These are phyloP conservation scores for Neosalanx taihuensis DNA, from an alignment of 2,797 vertebrate genomes.

Conservation along the genomic window DNA sequence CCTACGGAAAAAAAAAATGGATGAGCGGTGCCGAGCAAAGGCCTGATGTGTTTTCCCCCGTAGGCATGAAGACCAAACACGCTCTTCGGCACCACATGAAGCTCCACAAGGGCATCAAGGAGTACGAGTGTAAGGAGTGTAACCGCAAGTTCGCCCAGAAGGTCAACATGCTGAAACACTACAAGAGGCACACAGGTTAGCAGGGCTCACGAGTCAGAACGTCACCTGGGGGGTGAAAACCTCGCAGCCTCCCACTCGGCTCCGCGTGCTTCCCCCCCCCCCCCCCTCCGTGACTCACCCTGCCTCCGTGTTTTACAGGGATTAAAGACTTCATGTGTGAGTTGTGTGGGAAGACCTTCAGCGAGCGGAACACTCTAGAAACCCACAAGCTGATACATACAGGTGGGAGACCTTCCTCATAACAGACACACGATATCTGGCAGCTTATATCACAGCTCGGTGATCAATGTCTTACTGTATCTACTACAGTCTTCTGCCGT, in stretches of 20 bases:
- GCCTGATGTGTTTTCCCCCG: background rate
- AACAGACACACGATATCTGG: background rate
- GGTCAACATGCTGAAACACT: conserved; percentile 99
- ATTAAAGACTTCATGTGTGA: conserved; percentile 99
- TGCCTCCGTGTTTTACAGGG: conserved; percentile 66
- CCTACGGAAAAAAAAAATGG: background rate
- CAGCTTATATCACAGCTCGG: background rate
- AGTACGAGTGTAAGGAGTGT: conserved; percentile 95
- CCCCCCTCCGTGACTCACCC: background rate
- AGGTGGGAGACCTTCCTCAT: conserved; percentile 60
- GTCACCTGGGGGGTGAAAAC: background rate
- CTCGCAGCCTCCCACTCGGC: background rate
- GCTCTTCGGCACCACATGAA: conserved; percentile 99
- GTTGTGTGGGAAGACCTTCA: conserved; percentile 97
- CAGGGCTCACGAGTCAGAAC: background rate
- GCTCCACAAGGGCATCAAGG: conserved; percentile 98
- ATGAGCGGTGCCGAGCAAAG: background rate
- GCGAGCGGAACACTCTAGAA: conserved; percentile 95
- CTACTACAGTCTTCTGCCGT: conserved; percentile 6
- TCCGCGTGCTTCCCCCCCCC: background rate
- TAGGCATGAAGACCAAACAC: conserved; percentile 99
- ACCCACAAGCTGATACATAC: conserved; percentile 95
- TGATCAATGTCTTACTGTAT: background rate
- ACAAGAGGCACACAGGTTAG: conserved; percentile 94
- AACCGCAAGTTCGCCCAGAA: conserved; percentile 98